Evolutionary conservation across 2,888 invertebrate genomes (phyloP), one percentile per base, ranked within the genome.

Genomic region (Caenorhabditis uteleia): DNA sequence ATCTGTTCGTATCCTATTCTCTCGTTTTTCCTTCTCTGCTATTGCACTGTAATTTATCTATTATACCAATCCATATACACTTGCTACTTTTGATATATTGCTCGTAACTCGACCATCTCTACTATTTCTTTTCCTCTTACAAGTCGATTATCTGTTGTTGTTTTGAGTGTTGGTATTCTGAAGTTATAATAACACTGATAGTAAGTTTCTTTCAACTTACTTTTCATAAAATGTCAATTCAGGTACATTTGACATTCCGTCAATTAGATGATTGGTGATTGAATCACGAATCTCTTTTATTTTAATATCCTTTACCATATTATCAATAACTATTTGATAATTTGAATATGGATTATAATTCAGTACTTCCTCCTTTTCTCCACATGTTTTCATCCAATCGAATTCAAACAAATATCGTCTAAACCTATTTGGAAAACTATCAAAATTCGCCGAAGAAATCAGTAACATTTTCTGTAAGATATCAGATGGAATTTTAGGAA

Each of bases 61-160:
- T n/a, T n/a, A n/a, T n/a, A n/a, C n/a, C n/a, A n/a, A n/a, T n/a
- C n/a, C n/a, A n/a, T n/a, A n/a, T n/a, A n/a, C n/a, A n/a, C n/a
- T n/a, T n/a, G n/a, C n/a, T 3, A 64, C 68, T 46, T 50, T 44
- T 58, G 46, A 55, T 69, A 69, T 40, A 69, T 43, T 0, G 36
- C 18, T 3, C 43, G 34, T 2, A 69, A 45, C 10, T 69, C 65
- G 14, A 7, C 27, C 1, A 29, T 16, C 6, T 65, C 65, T 12
- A 49, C 34, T 14, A 58, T 48, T n/a, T 31, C 50, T 27, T 65
- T 65, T 2, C 55, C 55, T 40, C 58, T 42, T 2, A 55, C 57
- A 0, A 57, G 16, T n/a, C 38, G 38, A 16, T 42, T 57, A 20
- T 48, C 40, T 12, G 40, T 50, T 12, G 62, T 34, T 10, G 40